These are phyloP conservation scores for Sitta europaea DNA, from an alignment of 2,113 vertebrate species.

Conservation along the genomic window DNA sequence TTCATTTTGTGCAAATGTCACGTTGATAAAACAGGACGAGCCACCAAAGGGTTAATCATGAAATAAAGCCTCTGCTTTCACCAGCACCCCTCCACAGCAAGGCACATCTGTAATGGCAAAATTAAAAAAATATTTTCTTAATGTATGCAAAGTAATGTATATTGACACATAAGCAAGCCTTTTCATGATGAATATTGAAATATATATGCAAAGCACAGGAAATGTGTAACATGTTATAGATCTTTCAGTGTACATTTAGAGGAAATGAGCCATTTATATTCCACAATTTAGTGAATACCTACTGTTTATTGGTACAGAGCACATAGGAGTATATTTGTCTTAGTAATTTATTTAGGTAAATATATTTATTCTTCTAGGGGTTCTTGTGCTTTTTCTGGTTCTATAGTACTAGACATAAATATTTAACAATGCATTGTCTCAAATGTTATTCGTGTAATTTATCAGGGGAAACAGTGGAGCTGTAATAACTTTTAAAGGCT, in stretches of 20 bases:
- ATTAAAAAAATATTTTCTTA: slow-evolving; percentile 74
- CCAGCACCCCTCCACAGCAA: background rate
- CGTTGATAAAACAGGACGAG: slow-evolving; percentile 81
- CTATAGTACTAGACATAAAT: slow-evolving; percentile 83
- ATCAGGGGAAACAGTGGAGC: slow-evolving; percentile 78
- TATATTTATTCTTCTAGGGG: slow-evolving; percentile 86
- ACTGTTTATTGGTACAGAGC: slow-evolving; percentile 86
- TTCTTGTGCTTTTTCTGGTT: slow-evolving; percentile 77
- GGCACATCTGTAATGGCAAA: slow-evolving; percentile 74
- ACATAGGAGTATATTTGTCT: slow-evolving; percentile 87
- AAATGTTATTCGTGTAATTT: slow-evolving; percentile 86
- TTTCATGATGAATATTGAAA: slow-evolving; percentile 89
- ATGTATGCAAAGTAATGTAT: slow-evolving; percentile 86
- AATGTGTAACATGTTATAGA: slow-evolving; percentile 83
- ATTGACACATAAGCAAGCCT: slow-evolving; percentile 83
- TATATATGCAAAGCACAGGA: slow-evolving; percentile 88
- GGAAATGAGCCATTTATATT: slow-evolving; percentile 90
- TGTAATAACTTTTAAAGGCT: slow-evolving; percentile 79
- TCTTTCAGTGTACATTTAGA: slow-evolving; percentile 85
- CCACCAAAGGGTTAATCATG: slow-evolving; percentile 88
- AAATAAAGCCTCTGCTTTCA: slow-evolving; percentile 67
- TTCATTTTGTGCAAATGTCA: slow-evolving; percentile 99
- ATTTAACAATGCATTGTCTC: slow-evolving; percentile 86
- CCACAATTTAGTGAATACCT: slow-evolving; percentile 88
- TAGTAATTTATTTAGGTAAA: slow-evolving; percentile 89